Percentiles rank a stretch among this genome's conserved stretches.
Conservation (phyloP, 2,797 vertebrate species). For the Champsocephalus esox region DNA sequence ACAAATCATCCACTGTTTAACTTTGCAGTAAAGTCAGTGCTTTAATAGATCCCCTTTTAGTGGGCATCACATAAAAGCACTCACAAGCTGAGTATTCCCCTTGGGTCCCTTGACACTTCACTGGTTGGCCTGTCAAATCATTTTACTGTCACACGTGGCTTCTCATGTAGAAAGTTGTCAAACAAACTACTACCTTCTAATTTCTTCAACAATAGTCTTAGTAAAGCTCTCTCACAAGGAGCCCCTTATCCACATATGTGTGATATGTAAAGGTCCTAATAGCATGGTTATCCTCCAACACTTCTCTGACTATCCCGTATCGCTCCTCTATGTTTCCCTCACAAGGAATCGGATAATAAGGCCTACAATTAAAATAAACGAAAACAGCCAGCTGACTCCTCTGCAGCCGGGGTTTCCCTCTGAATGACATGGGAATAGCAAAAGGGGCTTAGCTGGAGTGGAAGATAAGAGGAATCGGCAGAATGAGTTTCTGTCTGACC, state of each 20-base stretch:
- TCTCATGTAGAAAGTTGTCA: constrained; percentile 9
- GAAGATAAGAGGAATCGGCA: constrained; percentile 60
- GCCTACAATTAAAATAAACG: constrained; percentile 65
- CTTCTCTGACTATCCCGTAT: constrained; percentile 6
- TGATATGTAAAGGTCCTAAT: constrained; percentile 23
- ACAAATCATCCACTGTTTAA: not conserved
- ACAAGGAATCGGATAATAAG: constrained; percentile 64
- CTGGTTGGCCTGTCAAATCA: not conserved
- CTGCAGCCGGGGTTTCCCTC: constrained; percentile 20
- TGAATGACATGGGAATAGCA: constrained; percentile 53
- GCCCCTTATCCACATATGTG: constrained; percentile 11
- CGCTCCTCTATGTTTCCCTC: constrained; percentile 8
- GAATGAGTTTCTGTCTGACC: constrained; percentile 50
- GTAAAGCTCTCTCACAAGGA: constrained; percentile 7
- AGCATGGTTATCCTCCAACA: constrained; percentile 20
- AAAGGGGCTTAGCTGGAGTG: constrained; percentile 55
- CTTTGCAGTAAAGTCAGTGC: not conserved
- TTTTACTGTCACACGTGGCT: constrained; percentile 2
- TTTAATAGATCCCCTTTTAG: not conserved
- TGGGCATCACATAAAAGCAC: not conserved
- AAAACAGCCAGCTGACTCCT: constrained; percentile 34
- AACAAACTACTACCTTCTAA: not conserved
- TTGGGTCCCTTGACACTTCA: not conserved
- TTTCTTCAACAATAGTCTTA: constrained; percentile 2
- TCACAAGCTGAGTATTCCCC: not conserved